Percentiles rank a stretch among this genome's conserved stretches.
Conservation (phyloP, 2,797 vertebrate genomes). For the Cuculus canorus region DNA sequence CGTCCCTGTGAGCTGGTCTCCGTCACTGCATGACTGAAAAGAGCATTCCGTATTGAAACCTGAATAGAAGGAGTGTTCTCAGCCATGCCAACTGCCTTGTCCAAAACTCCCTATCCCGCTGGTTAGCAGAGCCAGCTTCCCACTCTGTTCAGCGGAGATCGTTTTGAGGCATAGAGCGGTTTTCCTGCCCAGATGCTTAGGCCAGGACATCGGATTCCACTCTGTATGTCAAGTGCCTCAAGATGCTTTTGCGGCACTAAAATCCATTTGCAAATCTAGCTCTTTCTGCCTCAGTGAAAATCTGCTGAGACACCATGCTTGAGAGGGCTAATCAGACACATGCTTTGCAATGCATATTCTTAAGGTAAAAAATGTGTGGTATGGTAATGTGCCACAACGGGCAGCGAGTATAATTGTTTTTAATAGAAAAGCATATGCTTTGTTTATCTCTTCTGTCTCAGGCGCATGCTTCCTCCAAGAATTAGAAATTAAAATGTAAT, state of each 20-base stretch:
- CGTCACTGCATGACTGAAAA: background rate
- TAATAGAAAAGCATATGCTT: background rate
- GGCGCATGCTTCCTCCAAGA: background rate
- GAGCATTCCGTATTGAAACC: background rate
- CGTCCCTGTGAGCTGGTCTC: too few relatives aligned
- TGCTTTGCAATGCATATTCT: background rate
- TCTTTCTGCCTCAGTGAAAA: background rate
- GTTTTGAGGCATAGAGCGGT: accelerated
- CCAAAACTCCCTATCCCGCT: background rate
- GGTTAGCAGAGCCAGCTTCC: background rate
- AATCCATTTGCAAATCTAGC: background rate
- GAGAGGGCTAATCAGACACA: background rate
- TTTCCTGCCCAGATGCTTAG: background rate
- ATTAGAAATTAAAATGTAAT: background rate
- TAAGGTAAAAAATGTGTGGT: background rate
- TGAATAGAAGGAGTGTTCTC: background rate
- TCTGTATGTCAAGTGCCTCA: background rate
- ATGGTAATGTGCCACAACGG: background rate
- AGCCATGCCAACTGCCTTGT: background rate
- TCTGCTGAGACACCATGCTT: background rate
- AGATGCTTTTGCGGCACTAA: background rate
- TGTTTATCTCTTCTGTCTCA: background rate
- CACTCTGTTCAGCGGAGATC: background rate
- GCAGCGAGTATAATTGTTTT: background rate
- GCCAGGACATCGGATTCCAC: background rate